phyloP scores from a whole-genome alignment of 2,797 vertebrate genomes.

The Muscicapa comitata region DNA sequence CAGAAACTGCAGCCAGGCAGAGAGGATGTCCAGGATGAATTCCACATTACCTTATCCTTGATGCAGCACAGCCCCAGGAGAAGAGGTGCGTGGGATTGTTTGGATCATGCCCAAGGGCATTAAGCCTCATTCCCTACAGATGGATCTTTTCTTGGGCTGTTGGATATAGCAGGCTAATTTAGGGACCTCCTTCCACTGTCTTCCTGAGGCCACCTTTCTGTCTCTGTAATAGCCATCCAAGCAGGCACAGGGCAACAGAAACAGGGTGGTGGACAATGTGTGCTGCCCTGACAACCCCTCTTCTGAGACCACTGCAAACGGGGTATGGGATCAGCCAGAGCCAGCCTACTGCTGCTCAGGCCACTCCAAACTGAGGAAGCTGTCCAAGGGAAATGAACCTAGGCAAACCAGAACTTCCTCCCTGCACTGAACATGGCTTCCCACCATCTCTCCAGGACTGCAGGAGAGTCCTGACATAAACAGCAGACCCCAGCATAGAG shows the following conservation, averaged over 20 bases:
- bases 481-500: background rate
- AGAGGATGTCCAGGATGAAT: conserved; percentile 19
- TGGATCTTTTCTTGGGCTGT: background rate
- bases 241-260: background rate
- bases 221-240: background rate
- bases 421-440: background rate
- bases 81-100: conserved; percentile 19
- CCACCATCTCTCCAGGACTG: background rate
- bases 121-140: background rate
- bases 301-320: fast-evolving
- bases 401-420: background rate
- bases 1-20: background rate
- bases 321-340: background rate
- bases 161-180: background rate
- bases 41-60: conserved; percentile 2
- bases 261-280: background rate
- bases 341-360: background rate
- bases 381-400: background rate
- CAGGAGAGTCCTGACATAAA: background rate
- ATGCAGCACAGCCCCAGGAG: background rate
- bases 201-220: background rate
- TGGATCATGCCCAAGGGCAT: background rate
- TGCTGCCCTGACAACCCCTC: background rate
- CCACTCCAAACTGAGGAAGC: background rate
- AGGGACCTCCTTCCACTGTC: background rate